Evolutionary conservation across 2,888 invertebrate species (phyloP).

Genomic region (Lasioglossum figueresi): DNA sequence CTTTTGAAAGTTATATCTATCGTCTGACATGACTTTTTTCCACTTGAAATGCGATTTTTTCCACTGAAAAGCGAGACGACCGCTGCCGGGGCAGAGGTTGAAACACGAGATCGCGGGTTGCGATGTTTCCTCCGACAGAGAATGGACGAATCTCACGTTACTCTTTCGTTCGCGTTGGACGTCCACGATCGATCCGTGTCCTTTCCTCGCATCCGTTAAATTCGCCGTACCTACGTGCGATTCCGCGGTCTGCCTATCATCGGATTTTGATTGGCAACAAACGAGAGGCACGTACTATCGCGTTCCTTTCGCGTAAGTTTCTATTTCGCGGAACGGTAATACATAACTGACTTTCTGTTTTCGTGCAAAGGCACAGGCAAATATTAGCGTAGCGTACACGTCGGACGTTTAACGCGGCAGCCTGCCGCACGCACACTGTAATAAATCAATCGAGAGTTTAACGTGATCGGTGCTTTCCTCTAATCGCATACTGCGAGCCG

Average conservation of each 20-base stretch:
- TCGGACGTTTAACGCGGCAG: background rate
- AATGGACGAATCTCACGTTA: conserved; percentile 50
- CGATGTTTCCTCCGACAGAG: conserved; percentile 35
- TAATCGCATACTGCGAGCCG: background rate
- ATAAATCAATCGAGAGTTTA: background rate
- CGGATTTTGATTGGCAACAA: background rate
- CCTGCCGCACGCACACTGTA: background rate
- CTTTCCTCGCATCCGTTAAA: background rate
- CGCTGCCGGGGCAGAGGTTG: conserved; percentile 30
- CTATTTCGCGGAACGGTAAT: background rate
- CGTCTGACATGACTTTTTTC: no score
- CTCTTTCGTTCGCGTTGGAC: background rate
- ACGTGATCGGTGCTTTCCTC: conserved; percentile 2
- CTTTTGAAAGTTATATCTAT: no score
- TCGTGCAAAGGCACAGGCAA: background rate
- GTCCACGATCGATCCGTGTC: background rate
- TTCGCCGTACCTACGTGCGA: background rate
- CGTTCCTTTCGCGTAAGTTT: conserved; percentile 1
- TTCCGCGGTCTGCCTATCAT: background rate
- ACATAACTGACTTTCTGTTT: conserved; percentile 14
- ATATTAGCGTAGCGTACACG: background rate
- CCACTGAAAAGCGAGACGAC: conserved; percentile 57
- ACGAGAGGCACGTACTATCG: background rate
- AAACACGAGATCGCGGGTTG: conserved; percentile 34
- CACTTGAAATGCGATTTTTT: no score